Conservation (phyloP, 2,797 vertebrate genomes). For the Falco biarmicus region DNA sequence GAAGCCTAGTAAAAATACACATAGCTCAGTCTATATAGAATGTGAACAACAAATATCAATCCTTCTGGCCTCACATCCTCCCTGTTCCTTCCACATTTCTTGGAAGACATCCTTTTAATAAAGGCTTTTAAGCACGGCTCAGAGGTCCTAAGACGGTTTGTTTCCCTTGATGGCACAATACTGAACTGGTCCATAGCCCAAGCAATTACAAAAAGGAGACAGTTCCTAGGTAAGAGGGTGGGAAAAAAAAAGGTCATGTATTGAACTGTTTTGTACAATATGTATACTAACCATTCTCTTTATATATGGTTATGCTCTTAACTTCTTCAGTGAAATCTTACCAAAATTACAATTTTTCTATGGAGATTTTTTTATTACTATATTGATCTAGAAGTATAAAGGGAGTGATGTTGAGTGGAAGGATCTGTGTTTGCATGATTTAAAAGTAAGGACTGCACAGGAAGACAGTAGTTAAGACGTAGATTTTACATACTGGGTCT, state of each 20-base stretch:
- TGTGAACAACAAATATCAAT: neutral
- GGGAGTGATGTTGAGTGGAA: neutral
- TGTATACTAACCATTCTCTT: neutral
- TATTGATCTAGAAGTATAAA: neutral
- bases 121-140: neutral
- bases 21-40: neutral
- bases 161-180: neutral
- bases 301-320: neutral
- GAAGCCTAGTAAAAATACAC: neutral
- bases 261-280: neutral
- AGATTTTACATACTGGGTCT: conserved; percentile 91
- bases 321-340: neutral
- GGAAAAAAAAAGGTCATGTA: neutral
- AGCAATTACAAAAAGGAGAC: neutral
- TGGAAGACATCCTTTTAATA: neutral
- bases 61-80: neutral
- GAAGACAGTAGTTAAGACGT: conserved; percentile 60
- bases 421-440: neutral
- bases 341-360: neutral
- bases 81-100: neutral
- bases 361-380: neutral
- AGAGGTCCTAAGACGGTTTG: neutral
- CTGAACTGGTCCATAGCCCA: neutral
- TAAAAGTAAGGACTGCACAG: conserved; percentile 45
- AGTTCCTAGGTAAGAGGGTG: neutral